These are phyloP conservation scores for Xiphophorus hellerii DNA, from an alignment of 2,113 vertebrate species.

Conservation along the genomic window DNA sequence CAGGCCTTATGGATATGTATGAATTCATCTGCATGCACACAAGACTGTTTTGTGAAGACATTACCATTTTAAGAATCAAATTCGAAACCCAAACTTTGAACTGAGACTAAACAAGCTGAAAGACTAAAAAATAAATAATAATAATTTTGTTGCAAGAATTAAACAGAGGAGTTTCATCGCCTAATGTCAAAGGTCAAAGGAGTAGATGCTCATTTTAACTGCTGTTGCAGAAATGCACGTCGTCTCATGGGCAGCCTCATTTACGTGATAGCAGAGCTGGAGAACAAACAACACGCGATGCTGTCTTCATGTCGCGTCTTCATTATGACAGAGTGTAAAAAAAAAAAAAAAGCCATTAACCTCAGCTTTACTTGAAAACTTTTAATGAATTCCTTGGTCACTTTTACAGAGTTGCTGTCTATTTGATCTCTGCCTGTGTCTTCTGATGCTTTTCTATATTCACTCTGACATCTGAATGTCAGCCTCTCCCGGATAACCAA, in stretches of 20 bases:
- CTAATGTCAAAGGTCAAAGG: background rate
- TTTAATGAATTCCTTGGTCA: slow-evolving; percentile 20
- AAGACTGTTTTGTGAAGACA: background rate
- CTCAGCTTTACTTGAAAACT: slow-evolving; percentile 2
- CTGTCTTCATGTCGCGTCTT: background rate
- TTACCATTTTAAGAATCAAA: background rate
- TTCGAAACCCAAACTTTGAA: background rate
- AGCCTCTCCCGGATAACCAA: slow-evolving; percentile 38
- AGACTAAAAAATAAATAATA: background rate
- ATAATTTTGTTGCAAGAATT: slow-evolving; percentile 1
- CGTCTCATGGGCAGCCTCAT: background rate
- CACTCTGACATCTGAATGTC: slow-evolving; percentile 43
- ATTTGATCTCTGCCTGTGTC: slow-evolving; percentile 1
- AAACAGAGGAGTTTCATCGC: background rate
- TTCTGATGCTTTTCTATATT: slow-evolving; percentile 42
- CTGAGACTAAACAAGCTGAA: background rate
- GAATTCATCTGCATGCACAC: background rate
- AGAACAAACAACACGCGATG: background rate
- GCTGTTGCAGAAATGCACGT: background rate
- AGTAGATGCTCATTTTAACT: slow-evolving; percentile 4
- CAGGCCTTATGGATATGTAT: background rate
- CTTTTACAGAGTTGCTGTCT: slow-evolving; percentile 15
- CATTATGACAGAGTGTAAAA: slow-evolving; percentile 1
- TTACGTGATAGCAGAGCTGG: background rate
- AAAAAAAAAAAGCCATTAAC: background rate